phyloP scores from a whole-genome alignment of 2,797 vertebrate genomes.

The Schizothorax lantsangensis region DNA sequence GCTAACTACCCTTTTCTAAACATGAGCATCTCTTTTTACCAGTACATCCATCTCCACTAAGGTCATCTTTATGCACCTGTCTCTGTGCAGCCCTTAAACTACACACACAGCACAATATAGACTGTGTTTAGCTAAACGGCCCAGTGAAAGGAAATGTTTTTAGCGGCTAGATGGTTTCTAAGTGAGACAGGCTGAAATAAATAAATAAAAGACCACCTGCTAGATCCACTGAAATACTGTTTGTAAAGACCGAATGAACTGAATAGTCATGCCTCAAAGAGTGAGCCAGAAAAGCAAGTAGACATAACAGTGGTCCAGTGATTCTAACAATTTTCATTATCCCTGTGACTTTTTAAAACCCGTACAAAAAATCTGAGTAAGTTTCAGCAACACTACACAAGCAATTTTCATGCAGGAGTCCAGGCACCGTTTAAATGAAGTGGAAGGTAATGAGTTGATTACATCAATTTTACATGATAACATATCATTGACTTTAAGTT shows the following conservation, averaged over 20 bases:
- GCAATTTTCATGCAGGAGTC: background rate
- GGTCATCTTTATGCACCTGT: constrained; percentile 42
- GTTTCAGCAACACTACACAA: constrained; percentile 6
- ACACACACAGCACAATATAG: constrained; percentile 40
- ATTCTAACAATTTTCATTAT: constrained; percentile 14
- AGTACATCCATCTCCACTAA: constrained; percentile 25
- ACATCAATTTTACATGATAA: constrained; percentile 25
- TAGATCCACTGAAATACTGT: constrained; percentile 50
- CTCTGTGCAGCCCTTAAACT: constrained; percentile 16
- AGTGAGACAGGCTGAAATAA: constrained; percentile 41
- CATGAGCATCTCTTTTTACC: constrained; percentile 41
- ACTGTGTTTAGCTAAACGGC: constrained; percentile 22
- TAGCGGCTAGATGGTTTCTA: constrained; percentile 36
- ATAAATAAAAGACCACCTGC: constrained; percentile 57
- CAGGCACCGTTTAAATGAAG: constrained; percentile 28
- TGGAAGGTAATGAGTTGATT: constrained; percentile 30
- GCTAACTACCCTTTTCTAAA: constrained; percentile 44
- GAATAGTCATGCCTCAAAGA: constrained; percentile 44
- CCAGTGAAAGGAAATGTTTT: constrained; percentile 32
- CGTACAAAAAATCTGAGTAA: background rate
- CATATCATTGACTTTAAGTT: constrained; percentile 14
- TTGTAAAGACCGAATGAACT: constrained; percentile 57
- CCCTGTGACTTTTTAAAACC: background rate
- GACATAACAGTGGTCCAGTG: constrained; percentile 26
- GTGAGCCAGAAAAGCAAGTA: constrained; percentile 35